Conservation (phyloP, 30 jellyfish, hydroid and myxozoan species). For the Nemopilema nomurai region DNA sequence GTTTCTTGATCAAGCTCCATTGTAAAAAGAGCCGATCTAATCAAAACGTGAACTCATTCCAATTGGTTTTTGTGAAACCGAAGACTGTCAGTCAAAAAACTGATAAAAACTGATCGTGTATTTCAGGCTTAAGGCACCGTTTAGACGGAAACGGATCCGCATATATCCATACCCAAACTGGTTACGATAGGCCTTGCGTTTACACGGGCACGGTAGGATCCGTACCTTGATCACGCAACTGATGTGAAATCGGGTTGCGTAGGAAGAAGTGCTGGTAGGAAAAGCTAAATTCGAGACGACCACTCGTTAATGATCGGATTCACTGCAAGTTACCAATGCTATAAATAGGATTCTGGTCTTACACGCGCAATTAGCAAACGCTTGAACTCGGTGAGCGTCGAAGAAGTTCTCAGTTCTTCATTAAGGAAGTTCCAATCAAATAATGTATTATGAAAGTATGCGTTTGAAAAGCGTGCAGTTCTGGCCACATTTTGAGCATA, state of each 20-base stretch:
- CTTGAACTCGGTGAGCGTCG: conserved; percentile 1
- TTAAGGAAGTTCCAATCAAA: neutral
- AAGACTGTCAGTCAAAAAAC: no score
- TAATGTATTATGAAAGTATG: neutral
- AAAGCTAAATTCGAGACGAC: conserved; percentile 1
- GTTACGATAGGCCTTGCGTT: no score
- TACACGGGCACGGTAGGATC: no score
- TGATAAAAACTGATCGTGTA: no score
- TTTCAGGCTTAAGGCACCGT: no score
- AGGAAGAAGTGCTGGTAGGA: neutral
- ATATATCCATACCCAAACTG: no score
- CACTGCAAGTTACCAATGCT: neutral
- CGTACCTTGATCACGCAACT: no score
- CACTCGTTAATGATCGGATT: neutral
- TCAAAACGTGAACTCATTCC: no score
- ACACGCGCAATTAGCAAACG: neutral
- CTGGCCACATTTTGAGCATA: conserved; percentile 13
- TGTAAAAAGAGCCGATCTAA: no score
- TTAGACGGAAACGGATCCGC: no score
- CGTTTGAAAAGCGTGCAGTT: conserved; percentile 10
- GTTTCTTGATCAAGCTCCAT: no score
- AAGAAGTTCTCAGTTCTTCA: neutral
- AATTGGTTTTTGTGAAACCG: no score
- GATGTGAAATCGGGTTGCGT: neutral
- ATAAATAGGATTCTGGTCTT: conserved; percentile 4